A percentile compares a stretch with the other conserved stretches of the same genome.
These are phyloP conservation scores for Typhlomys cinereus DNA, from an alignment of 2,113 vertebrate species.

Conservation along the genomic window DNA sequence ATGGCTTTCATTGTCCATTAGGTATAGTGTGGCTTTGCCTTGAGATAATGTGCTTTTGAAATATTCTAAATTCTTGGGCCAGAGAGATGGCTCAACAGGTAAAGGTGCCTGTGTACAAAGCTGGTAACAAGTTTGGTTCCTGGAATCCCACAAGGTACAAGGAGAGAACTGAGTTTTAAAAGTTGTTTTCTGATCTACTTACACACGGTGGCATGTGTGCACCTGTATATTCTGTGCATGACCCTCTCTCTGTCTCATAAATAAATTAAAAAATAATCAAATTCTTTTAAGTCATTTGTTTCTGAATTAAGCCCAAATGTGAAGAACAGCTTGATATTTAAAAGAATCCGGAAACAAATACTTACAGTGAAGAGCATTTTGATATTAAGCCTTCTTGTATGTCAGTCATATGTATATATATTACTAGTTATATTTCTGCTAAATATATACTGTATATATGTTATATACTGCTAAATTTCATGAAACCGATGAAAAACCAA, in stretches of 20 bases:
- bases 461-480: background rate
- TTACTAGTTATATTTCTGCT: constrained; percentile 31
- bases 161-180: too few species aligned
- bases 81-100: too few species aligned
- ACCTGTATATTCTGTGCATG: too few species aligned
- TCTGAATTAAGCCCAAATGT: constrained; percentile 17
- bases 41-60: constrained; percentile 16
- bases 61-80: too few species aligned
- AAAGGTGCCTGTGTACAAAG: too few species aligned
- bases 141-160: too few species aligned
- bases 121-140: too few species aligned
- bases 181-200: too few species aligned
- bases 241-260: too few species aligned
- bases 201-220: too few species aligned
- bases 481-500: constrained; percentile 1
- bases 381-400: background rate
- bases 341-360: constrained; percentile 30
- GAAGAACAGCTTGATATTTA: constrained; percentile 42
- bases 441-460: too few species aligned
- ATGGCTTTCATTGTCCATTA: background rate
- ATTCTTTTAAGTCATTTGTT: constrained; percentile 30
- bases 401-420: background rate
- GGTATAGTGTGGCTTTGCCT: background rate
- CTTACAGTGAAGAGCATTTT: background rate
- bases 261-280: constrained; percentile 12